phyloP scores from a whole-genome alignment of 2,888 invertebrate genomes.

The Drepanosiphum platanoidis region DNA sequence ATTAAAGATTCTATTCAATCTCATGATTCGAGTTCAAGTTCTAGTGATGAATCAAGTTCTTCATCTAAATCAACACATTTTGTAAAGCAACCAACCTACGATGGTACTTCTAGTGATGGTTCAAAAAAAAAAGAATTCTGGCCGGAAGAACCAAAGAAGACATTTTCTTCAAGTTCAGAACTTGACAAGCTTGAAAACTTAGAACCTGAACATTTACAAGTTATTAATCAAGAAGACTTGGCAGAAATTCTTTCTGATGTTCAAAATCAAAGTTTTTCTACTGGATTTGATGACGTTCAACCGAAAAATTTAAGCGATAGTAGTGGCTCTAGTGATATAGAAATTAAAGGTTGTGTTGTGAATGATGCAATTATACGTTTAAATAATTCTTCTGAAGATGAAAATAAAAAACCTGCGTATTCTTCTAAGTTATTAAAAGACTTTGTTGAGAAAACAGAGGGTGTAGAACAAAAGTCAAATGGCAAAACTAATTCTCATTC shows the following conservation, averaged over 20 bases:
- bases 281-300: conserved; percentile 72
- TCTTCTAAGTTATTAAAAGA: conserved; percentile 81
- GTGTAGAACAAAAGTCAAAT: conserved; percentile 62
- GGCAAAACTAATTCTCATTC: conserved; percentile 63
- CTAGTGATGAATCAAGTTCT: conserved; percentile 59
- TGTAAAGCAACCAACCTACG: conserved; percentile 39
- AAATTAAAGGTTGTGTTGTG: conserved; percentile 71
- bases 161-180: conserved; percentile 59
- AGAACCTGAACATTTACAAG: conserved; percentile 63
- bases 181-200: conserved; percentile 55
- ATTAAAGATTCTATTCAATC: conserved; percentile 49
- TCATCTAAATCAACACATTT: conserved; percentile 52
- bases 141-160: conserved; percentile 51
- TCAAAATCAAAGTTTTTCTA: conserved; percentile 73
- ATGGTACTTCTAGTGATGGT: conserved; percentile 49
- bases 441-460: conserved; percentile 81
- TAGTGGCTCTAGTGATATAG: conserved; percentile 53
- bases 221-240: conserved; percentile 80
- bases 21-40: conserved; percentile 56
- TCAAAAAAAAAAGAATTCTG: conserved; percentile 59
- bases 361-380: conserved; percentile 76
- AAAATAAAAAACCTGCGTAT: conserved; percentile 69
- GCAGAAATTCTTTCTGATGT: conserved; percentile 80
- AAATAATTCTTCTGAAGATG: conserved; percentile 66
- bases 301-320: conserved; percentile 60